Evolutionary conservation across 2,888 invertebrate genomes (phyloP).

Genomic region (Melanostoma scalare): DNA sequence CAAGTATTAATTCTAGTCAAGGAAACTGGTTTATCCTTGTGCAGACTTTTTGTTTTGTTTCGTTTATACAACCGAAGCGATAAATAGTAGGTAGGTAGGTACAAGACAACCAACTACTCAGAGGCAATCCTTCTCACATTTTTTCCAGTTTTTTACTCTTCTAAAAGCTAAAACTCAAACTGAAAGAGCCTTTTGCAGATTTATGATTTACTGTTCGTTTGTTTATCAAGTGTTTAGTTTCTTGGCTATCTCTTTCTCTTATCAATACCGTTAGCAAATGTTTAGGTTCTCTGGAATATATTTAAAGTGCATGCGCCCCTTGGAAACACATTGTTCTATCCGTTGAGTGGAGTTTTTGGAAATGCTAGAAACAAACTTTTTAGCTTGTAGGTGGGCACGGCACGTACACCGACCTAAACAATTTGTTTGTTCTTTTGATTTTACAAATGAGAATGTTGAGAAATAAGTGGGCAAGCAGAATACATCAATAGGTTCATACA

Average conservation of each 20-base stretch:
- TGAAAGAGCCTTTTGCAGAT: slow-evolving; percentile 3
- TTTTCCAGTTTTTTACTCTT: too few species aligned
- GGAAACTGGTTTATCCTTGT: slow-evolving; percentile 54
- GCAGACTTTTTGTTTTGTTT: slow-evolving; percentile 1
- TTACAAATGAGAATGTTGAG: slow-evolving; percentile 8
- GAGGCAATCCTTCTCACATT: too few species aligned
- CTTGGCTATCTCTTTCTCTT: slow-evolving; percentile 48
- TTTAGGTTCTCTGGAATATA: background rate
- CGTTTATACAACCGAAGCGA: background rate
- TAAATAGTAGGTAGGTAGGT: too few species aligned
- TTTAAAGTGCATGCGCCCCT: slow-evolving; percentile 29
- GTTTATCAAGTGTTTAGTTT: slow-evolving; percentile 57
- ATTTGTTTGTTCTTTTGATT: too few species aligned
- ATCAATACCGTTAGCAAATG: slow-evolving; percentile 12
- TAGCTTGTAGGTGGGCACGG: too few species aligned
- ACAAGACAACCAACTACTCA: too few species aligned
- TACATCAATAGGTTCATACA: background rate
- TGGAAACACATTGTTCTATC: background rate
- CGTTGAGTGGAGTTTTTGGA: too few species aligned
- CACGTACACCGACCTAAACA: too few species aligned
- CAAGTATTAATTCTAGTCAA: background rate
- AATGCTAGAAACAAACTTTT: too few species aligned
- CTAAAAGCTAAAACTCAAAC: background rate
- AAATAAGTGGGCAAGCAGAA: slow-evolving; percentile 42
- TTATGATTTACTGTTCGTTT: slow-evolving; percentile 59